Conservation (phyloP, 2,888 invertebrate genomes). For the Apamea crenata region DNA sequence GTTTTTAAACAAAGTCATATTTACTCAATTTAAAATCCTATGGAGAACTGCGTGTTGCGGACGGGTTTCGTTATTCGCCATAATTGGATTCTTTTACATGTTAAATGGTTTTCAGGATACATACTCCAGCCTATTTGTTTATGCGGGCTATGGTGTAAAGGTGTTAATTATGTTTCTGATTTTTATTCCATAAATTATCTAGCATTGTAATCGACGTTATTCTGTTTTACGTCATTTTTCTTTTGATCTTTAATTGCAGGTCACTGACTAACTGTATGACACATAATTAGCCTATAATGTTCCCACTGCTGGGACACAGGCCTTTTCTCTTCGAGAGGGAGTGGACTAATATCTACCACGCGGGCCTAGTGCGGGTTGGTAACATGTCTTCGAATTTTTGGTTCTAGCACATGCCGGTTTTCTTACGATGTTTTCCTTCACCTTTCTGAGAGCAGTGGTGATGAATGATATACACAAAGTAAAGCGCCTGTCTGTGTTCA, state of each 20-base stretch:
- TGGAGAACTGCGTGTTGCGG: conserved; percentile 75
- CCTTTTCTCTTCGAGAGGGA: neutral
- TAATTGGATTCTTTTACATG: conserved; percentile 68
- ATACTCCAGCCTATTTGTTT: conserved; percentile 14
- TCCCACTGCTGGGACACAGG: neutral
- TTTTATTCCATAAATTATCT: neutral
- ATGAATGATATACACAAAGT: neutral
- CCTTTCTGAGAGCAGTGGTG: neutral
- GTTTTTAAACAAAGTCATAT: conserved; percentile 68
- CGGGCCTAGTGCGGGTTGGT: neutral
- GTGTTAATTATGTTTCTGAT: conserved; percentile 19
- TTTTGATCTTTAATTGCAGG: neutral
- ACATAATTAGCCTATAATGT: neutral
- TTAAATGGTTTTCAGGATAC: conserved; percentile 60
- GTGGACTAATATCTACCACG: neutral
- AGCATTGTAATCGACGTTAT: neutral
- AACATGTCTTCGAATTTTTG: neutral
- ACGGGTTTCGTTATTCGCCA: conserved; percentile 76
- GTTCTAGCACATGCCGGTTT: neutral
- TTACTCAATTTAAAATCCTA: conserved; percentile 76
- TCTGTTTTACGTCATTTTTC: neutral
- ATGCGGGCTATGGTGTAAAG: neutral
- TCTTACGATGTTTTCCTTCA: neutral
- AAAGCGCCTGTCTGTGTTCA: neutral
- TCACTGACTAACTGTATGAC: neutral